Base-by-base conservation (phyloP, 2,888 invertebrate species). In the Barypeithes pellucidus region DNA sequence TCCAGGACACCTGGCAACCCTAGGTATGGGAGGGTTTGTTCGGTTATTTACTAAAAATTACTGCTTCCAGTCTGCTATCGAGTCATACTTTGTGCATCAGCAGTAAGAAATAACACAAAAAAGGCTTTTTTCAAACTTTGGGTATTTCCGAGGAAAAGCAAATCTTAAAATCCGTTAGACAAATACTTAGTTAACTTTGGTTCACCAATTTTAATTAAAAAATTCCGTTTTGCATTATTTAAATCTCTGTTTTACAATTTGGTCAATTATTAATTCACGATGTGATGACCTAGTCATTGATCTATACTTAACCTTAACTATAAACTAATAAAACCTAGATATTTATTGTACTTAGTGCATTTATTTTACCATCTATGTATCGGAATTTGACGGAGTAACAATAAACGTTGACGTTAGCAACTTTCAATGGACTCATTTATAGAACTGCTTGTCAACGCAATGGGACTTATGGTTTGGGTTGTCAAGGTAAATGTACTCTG, bases 241-340 rank as follows among this genome's bases (percentile, higher is more conserved):
- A n/a, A n/a, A 57, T n/a, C 1, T 8, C 24, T 24, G 29, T 22
- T 24, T 18, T 3, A 54, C 14, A 12, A 24, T 57, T n/a, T 16
- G 3, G 5, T 57, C 18, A 18, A 50, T 50, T 54, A n/a, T n/a
- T 29, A 29, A 29, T 29, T 29, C 24, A 16, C 2, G 47, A 29
- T 57, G 29, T 29, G 1, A 29, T 29, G 29, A 57, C 8, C 12
- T 20, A 16, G 29, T 29, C 57, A 57, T 57, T 57, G 57, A 57
- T n/a, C 57, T 57, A 29, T 57, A 36, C n/a, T 57, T 18, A 57
- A 3, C 47, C 20, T n/a, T 20, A 47, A 57, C 57, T 57, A 29
- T 2, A 29, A 54, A 24, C 9, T 39, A 39, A 24, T 2, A 24
- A 4, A 29, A 29, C 29, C 29, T 8, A 29, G 7, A 29, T 29